Evolutionary conservation across 2,888 invertebrate genomes (phyloP).

Genomic region (Galerucella nymphaeae): DNA sequence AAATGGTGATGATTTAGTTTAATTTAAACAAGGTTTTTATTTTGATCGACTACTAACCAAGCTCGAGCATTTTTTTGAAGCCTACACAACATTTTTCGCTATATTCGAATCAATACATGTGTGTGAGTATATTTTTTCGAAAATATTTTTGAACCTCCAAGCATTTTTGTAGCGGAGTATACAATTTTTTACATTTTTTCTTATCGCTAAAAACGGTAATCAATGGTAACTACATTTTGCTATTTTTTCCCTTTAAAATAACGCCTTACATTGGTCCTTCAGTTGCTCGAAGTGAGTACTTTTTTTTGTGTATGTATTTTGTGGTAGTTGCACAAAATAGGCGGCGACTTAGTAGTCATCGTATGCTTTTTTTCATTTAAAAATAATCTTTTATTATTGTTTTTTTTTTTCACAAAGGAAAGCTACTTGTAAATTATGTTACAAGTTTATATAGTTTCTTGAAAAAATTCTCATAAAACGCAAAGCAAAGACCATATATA

Average conservation of each 20-base stretch:
- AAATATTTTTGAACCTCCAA: slow-evolving; percentile 60
- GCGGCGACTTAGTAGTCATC: slow-evolving; percentile 43
- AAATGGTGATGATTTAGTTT: slow-evolving; percentile 33
- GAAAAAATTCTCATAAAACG: neutral
- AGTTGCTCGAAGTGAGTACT: slow-evolving; percentile 79
- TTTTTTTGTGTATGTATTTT: slow-evolving; percentile 69
- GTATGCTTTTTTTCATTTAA: slow-evolving; percentile 43
- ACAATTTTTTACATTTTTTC: too few species aligned
- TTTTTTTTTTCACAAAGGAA: slow-evolving; percentile 36
- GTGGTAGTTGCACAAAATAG: slow-evolving; percentile 58
- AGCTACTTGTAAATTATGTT: neutral
- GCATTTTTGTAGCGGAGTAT: slow-evolving; percentile 66
- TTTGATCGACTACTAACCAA: slow-evolving; percentile 17
- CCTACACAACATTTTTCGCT: slow-evolving; percentile 38
- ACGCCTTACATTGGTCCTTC: slow-evolving; percentile 78
- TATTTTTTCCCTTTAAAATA: slow-evolving; percentile 73
- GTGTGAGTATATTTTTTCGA: slow-evolving; percentile 69
- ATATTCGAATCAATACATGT: slow-evolving; percentile 72
- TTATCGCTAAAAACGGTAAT: slow-evolving; percentile 55
- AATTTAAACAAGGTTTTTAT: neutral
- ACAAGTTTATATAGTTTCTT: neutral
- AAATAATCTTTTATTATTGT: slow-evolving; percentile 49
- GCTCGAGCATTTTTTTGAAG: slow-evolving; percentile 11
- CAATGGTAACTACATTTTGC: slow-evolving; percentile 64
- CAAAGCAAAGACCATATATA: too few species aligned